These are phyloP conservation scores for Mergus octosetaceus DNA, from an alignment of 2,797 vertebrate genomes.

Conservation along the genomic window DNA sequence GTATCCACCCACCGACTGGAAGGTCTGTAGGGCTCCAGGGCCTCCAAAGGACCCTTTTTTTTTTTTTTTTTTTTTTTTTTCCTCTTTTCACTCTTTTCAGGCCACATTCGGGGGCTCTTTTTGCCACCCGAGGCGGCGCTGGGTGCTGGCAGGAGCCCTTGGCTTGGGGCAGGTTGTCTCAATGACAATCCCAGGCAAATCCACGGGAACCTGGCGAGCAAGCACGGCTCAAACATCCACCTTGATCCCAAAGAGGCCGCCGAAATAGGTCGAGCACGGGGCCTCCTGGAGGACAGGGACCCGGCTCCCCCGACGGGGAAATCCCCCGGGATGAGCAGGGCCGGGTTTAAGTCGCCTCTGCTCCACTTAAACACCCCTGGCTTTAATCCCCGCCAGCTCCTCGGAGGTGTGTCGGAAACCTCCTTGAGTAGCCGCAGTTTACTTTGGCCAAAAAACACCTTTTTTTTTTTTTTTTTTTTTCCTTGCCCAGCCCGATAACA, in stretches of 20 bases:
- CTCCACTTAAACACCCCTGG: slow-evolving; percentile 7
- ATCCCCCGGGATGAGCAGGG: background rate
- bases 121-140: background rate
- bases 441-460: background rate
- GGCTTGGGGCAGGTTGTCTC: background rate
- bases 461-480: no score
- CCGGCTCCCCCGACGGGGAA: no score
- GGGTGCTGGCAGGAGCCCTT: background rate
- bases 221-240: no score
- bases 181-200: slow-evolving; percentile 51
- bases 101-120: background rate
- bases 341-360: background rate
- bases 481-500: background rate
- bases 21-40: background rate
- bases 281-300: no score
- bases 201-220: background rate
- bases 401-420: background rate
- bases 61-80: no score
- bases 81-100: background rate
- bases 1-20: background rate
- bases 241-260: background rate
- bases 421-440: background rate
- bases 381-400: background rate
- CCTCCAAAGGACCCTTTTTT: background rate
- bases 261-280: background rate